Conservation (phyloP, 2,113 vertebrate species). For the Candoia aspera region DNA sequence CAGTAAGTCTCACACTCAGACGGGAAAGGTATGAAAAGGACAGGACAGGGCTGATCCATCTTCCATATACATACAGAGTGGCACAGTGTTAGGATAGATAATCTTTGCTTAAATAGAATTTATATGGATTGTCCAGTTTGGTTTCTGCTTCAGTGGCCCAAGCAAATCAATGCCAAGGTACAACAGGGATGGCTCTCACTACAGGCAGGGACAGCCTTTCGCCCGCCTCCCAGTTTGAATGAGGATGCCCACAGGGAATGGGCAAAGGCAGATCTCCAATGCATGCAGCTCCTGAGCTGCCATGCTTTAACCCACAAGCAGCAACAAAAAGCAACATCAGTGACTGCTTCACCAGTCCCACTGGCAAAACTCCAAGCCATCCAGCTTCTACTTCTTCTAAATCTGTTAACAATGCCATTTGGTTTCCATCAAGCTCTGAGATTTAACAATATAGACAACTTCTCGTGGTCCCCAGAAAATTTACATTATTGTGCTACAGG, state of each 20-base stretch:
- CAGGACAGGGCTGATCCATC: background rate
- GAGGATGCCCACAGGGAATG: background rate
- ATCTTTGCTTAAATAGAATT: conserved; percentile 62
- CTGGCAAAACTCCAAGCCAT: background rate
- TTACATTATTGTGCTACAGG: conserved; percentile 19
- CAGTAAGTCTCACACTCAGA: background rate
- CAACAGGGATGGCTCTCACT: conserved; percentile 9
- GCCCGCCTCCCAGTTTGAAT: background rate
- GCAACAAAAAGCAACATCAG: background rate
- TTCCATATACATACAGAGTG: conserved; percentile 37
- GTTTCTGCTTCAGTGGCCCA: conserved; percentile 59
- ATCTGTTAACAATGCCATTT: conserved; percentile 23
- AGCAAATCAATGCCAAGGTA: conserved; percentile 62
- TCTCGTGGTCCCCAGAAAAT: background rate
- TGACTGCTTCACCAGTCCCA: background rate
- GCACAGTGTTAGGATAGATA: conserved; percentile 45
- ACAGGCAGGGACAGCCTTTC: background rate
- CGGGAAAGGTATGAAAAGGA: background rate
- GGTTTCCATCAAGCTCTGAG: conserved; percentile 17
- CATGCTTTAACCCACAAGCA: background rate
- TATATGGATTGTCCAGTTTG: conserved; percentile 54
- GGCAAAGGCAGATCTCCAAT: background rate
- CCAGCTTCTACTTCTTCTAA: conserved; percentile 10
- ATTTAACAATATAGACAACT: conserved; percentile 4
- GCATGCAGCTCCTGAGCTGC: background rate